Base-by-base conservation (phyloP, 1,140 invertebrate species). In the Brachionus koreanus region DNA sequence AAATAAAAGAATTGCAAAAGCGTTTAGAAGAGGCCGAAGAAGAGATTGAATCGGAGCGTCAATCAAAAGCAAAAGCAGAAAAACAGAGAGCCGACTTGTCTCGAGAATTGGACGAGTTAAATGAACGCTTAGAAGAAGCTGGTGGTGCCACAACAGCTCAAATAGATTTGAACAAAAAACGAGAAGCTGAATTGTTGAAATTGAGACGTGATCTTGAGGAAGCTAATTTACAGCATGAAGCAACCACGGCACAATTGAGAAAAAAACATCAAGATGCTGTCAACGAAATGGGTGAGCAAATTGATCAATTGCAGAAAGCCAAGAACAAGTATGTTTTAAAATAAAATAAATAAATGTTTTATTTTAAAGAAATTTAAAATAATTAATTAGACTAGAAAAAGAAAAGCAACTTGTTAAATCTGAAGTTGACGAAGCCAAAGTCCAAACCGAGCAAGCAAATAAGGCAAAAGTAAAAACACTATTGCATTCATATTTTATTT, bases 191-290 rank as follows among this genome's bases (percentile, higher is more conserved):
- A 90, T 92, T 99, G 83, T 93, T 94, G 91, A 99, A 99, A 89
- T 92, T 99, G 61, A 93, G 97, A 86, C 94, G 97, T 86, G 97
- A 99, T 89, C 91, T 99, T 85, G 97, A 99, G 89, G 97, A 99
- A 90, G 91, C 94, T 86, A 97, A 98, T 90, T 95, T 98, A 88
- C 96, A 98, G 90, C 96, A 98, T 89, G 97, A 99, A 90, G 92
- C 94, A 84, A 94, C 95, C 84, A 91, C 98, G 85, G 93, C 94
- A 85, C 94, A 93, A 88, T 92, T 98, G 85, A 93, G 97, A 89
- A 99, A 99, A 92, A 99, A 99, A 92, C 95, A 98, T 91, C 98
- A 98, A 88, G 97, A 99, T 90, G 94, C 96, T 86, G 94, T 98
- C 86, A 88, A 86, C 83, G 96, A 98, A 90, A 95, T 99, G 93